Conservation (phyloP, 2,888 invertebrate species). For the Xanthorhoe spadicearia region DNA sequence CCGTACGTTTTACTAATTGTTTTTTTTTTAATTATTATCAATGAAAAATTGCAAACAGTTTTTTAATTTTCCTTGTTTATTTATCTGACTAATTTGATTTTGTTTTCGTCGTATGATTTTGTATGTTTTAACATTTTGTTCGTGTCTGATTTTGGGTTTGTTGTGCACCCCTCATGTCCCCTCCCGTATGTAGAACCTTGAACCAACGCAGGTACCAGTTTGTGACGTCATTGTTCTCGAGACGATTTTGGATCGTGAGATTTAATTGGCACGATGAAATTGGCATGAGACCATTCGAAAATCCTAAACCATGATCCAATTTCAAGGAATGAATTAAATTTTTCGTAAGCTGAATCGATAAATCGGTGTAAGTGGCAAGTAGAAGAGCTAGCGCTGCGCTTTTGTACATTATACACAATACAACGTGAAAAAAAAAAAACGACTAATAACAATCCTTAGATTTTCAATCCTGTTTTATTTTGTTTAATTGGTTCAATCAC, state of each 20-base stretch:
- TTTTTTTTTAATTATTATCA: neutral
- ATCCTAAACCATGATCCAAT: slow-evolving; percentile 46
- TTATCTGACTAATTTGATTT: slow-evolving; percentile 52
- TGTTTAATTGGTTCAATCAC: slow-evolving; percentile 44
- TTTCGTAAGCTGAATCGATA: slow-evolving; percentile 25
- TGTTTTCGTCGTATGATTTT: slow-evolving; percentile 56
- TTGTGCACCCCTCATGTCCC: slow-evolving; percentile 65
- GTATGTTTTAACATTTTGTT: slow-evolving; percentile 59
- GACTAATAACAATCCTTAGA: too few relatives aligned
- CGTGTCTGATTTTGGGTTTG: slow-evolving; percentile 68
- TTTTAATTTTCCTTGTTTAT: slow-evolving; percentile 47
- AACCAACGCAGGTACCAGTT: slow-evolving; percentile 29
- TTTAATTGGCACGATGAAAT: slow-evolving; percentile 16
- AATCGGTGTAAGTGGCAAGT: slow-evolving; percentile 28
- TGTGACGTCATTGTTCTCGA: slow-evolving; percentile 23
- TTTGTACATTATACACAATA: slow-evolving; percentile 22
- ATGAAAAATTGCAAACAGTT: slow-evolving; percentile 55
- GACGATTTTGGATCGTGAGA: slow-evolving; percentile 40
- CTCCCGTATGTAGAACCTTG: slow-evolving; percentile 48
- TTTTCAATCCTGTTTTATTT: slow-evolving; percentile 37
- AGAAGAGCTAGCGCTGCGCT: slow-evolving; percentile 57
- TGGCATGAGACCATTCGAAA: slow-evolving; percentile 11
- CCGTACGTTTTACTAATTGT: neutral
- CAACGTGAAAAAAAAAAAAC: slow-evolving; percentile 15
- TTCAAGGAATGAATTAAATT: slow-evolving; percentile 39